Evolutionary conservation across 2,797 vertebrate species (phyloP), one percentile per base, ranked within the genome.

Genomic region (Labeo calbasu): DNA sequence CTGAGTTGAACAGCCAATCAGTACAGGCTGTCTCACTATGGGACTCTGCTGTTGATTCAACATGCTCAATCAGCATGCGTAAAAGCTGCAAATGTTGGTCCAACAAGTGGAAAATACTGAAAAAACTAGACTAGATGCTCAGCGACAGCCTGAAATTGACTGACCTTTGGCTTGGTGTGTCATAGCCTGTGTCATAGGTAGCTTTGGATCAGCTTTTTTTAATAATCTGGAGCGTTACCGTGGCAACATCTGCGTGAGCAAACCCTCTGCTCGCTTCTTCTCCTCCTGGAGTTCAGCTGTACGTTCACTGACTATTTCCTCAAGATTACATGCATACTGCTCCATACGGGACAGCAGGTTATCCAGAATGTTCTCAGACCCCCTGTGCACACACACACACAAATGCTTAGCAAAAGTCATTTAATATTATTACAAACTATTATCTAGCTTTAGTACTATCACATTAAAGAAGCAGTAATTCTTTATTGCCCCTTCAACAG

Each of bases 201-300:
- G 15, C 28, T 23, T 53, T 40, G 23, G 57, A 65, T 50, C 19
- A 9, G 3, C 17, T 32, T 14, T 79, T 32, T 81, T 13, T 46
- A 19, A 19, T 36, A 51, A 82, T 36, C 28, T 82, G 43, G 9
- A 78, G 36, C 55, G 70, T 91, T 90, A 91, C 90, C 87, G 76
- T 89, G 90, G 90, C 87, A 92, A 88, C 90, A 91, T 91, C 80
- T 90, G 88, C 1, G 86, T 91, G 72, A 91, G 90, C 7, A 90
- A 88, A 73, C 76, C 88, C 77, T 92, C 90, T 2, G 90, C 88
- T 43, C 87, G 81, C 79, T 86, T 88, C 83, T 91, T 88, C 88
- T 91, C 88, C 57, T 91, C 88, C 66, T 90, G 87, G 46, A 89
- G 85, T 78, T 89, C 86, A 53, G 86, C 85, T 1, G 87, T 91